Evolutionary conservation across 2,113 vertebrate species (phyloP), one percentile per base, ranked within the genome.

Genomic region (Haemorhous mexicanus): DNA sequence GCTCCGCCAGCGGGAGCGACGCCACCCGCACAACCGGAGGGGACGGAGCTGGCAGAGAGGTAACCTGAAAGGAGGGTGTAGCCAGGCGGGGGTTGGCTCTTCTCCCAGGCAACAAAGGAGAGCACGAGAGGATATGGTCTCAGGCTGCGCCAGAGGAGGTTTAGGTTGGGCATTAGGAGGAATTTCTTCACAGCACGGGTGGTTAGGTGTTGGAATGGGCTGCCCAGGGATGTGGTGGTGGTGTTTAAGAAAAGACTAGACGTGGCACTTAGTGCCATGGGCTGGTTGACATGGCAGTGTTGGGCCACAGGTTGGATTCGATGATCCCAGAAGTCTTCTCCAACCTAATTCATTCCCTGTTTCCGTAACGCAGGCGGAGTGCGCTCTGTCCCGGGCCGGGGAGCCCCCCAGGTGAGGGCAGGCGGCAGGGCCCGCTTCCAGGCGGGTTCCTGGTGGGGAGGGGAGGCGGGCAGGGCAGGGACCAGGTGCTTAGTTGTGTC

Each of bases 301-400:
- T n/a, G 46, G 28, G 61, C 47, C 53, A 9, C 61, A 67, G 39
- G 20, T 46, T 61, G 39, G 21, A 26, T 13, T 67, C 23, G 6
- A 15, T 61, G 69, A 26, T 74, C 39, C 46, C 33, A 46, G 23
- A 30, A 27, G 20, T 30, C 19, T 82, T 61, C 37, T 11, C 61
- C 87, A 18, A 0, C 10, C 19, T 17, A 2, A 16, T 0, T 19
- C 33, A 2, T 59, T 20, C 33, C 4, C 39, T 30, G 39, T 7
- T 39, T 52, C 61, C 18, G 39, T 53, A 53, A 2, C 6, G 37
- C 74, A 19, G 81, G 53, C 28, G 16, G 22, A 49, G 63, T 16
- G 84, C 8, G 2, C n/a, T 35, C 33, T 11, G 7, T 7, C 20
- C 39, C 14, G 28, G 14, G 28, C 53, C 32, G 12, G 26, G 11